Conservation (phyloP, 2,113 vertebrate genomes). For the Hystrix cristata region DNA sequence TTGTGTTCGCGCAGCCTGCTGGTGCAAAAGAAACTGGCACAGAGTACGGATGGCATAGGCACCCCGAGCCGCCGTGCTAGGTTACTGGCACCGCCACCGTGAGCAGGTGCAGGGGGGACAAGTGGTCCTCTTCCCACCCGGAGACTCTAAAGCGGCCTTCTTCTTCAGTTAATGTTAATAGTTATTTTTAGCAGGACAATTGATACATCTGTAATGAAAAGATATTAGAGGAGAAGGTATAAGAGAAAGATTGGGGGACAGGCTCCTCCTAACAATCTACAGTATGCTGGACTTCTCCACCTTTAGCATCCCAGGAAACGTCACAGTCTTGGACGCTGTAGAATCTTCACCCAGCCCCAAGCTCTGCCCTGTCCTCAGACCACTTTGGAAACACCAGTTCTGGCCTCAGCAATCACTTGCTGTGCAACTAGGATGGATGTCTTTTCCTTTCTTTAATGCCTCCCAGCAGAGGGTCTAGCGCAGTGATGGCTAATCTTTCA, state of each 20-base stretch:
- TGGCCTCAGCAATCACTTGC: background rate
- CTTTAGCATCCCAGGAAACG: background rate
- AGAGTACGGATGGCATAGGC: fast-evolving
- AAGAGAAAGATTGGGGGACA: background rate
- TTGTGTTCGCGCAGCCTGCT: conserved; percentile 26
- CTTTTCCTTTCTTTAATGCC: conserved; percentile 24
- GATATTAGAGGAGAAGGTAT: background rate
- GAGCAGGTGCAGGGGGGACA: fast-evolving
- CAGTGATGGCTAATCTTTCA: background rate
- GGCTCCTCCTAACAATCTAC: background rate
- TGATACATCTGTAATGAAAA: background rate
- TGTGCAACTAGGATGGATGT: background rate
- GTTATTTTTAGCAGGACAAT: background rate
- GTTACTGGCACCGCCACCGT: background rate
- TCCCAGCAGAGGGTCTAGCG: background rate
- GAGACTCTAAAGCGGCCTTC: background rate
- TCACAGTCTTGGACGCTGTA: background rate
- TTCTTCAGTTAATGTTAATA: background rate
- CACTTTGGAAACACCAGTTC: background rate
- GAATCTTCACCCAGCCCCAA: background rate
- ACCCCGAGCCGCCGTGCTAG: background rate
- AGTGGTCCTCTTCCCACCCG: background rate
- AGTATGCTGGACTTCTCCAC: background rate
- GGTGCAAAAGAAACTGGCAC: too few relatives aligned
- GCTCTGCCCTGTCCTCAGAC: background rate